Evolutionary conservation across 2,113 vertebrate genomes (phyloP).

Genomic region (Erpornis zantholeuca): DNA sequence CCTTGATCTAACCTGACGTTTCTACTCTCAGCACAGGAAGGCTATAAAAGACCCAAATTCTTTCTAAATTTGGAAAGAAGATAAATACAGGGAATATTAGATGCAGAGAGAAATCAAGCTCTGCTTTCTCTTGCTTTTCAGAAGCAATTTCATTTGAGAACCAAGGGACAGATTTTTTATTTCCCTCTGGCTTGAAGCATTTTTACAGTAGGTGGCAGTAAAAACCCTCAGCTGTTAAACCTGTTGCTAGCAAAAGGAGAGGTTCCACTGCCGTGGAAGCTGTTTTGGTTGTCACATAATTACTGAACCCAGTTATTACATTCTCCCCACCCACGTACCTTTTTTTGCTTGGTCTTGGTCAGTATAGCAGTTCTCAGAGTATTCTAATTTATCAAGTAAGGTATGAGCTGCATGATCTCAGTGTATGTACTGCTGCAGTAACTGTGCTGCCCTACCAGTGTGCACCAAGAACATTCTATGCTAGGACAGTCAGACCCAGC

Average conservation of each 20-base stretch:
- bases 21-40: background rate
- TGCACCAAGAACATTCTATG: accelerated
- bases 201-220: slow-evolving; percentile 67
- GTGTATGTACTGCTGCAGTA: background rate
- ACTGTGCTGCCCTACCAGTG: background rate
- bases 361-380: background rate
- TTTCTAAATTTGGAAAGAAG: background rate
- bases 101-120: background rate
- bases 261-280: background rate
- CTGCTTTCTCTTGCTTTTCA: background rate
- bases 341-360: background rate
- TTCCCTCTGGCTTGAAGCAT: background rate
- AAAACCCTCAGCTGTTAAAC: background rate
- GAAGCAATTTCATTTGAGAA: background rate
- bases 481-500: background rate
- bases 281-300: background rate
- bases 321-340: background rate
- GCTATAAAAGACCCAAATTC: background rate
- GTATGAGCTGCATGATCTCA: background rate
- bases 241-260: background rate
- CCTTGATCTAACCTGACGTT: background rate
- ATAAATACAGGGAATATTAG: background rate
- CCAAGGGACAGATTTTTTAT: background rate
- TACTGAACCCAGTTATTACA: background rate
- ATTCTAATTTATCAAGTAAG: background rate